Percentiles rank a stretch among this genome's conserved stretches.
Evolutionary conservation across 2,113 vertebrate species (phyloP).

Genomic region (Elephantulus edwardii): DNA sequence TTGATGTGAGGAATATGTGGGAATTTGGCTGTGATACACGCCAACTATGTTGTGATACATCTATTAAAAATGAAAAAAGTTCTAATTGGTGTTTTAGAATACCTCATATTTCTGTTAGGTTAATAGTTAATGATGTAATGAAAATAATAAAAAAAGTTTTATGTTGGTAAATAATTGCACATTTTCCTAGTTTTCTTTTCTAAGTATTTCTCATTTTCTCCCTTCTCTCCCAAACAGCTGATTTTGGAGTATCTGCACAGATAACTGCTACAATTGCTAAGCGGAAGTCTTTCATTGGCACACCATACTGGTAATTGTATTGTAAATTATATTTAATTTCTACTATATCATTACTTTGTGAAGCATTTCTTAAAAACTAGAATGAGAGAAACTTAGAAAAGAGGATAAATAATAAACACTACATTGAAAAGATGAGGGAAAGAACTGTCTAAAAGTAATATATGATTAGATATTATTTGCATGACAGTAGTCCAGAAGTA

Average conservation of each 20-base stretch:
- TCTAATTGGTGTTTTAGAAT: constrained; percentile 14
- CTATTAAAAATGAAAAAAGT: neutral
- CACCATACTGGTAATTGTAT: constrained; percentile 96
- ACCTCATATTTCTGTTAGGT: constrained; percentile 34
- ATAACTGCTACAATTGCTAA: constrained; percentile 99
- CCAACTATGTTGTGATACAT: neutral
- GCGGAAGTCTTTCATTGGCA: constrained; percentile 99
- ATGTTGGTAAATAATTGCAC: constrained; percentile 4
- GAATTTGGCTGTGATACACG: neutral
- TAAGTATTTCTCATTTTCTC: constrained; percentile 63
- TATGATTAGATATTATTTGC: no score
- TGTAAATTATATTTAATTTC: constrained; percentile 63
- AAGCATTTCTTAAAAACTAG: no score
- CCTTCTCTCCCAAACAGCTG: constrained; percentile 88
- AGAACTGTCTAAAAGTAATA: no score
- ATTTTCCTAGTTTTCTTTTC: constrained; percentile 33
- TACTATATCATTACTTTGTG: neutral
- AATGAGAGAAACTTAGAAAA: no score
- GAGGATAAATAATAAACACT: no score
- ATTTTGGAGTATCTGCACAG: constrained; percentile 99
- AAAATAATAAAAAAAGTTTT: constrained; percentile 29
- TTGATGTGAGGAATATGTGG: neutral
- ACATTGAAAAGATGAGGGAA: no score
- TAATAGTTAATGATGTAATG: constrained; percentile 28
- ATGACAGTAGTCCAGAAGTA: no score